Evolutionary conservation across 2,888 invertebrate species (phyloP).

Genomic region (Geophilus truncorum): DNA sequence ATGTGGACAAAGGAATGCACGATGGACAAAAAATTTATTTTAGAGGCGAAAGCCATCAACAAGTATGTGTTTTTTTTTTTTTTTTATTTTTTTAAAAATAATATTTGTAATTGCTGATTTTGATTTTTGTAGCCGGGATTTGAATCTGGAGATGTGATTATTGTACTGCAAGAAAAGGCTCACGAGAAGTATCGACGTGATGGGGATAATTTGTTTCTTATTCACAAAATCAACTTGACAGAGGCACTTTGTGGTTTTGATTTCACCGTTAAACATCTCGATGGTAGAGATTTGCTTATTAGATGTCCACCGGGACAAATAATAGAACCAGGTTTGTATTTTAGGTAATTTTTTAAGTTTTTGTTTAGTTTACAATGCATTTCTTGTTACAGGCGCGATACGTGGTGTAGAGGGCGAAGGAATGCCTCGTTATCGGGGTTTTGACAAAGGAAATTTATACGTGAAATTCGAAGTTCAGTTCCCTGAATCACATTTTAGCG

Average conservation of each 20-base stretch:
- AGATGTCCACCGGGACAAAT: conserved; percentile 73
- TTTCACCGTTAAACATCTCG: conserved; percentile 79
- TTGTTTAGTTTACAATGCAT: no score
- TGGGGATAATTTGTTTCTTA: conserved; percentile 61
- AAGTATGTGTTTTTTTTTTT: conserved; percentile 48
- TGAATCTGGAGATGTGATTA: conserved; percentile 82
- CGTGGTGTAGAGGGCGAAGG: conserved; percentile 78
- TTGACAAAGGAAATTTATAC: conserved; percentile 79
- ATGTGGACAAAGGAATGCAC: conserved; percentile 82
- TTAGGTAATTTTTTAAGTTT: conserved; percentile 2
- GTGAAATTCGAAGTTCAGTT: conserved; percentile 81
- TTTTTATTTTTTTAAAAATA: no score
- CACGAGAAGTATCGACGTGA: conserved; percentile 74
- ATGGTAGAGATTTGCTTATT: conserved; percentile 76
- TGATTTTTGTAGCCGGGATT: conserved; percentile 60
- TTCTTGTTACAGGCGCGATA: conserved; percentile 50
- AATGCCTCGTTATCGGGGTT: conserved; percentile 80
- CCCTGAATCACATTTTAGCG: conserved; percentile 73
- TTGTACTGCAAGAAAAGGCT: conserved; percentile 72
- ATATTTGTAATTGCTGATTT: neutral
- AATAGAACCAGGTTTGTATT: conserved; percentile 66
- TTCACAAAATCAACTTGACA: conserved; percentile 69
- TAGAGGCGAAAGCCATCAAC: conserved; percentile 82
- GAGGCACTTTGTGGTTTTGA: conserved; percentile 88
- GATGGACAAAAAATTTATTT: conserved; percentile 81